Conservation (phyloP, 2,113 vertebrate genomes). For the Castor canadensis region DNA sequence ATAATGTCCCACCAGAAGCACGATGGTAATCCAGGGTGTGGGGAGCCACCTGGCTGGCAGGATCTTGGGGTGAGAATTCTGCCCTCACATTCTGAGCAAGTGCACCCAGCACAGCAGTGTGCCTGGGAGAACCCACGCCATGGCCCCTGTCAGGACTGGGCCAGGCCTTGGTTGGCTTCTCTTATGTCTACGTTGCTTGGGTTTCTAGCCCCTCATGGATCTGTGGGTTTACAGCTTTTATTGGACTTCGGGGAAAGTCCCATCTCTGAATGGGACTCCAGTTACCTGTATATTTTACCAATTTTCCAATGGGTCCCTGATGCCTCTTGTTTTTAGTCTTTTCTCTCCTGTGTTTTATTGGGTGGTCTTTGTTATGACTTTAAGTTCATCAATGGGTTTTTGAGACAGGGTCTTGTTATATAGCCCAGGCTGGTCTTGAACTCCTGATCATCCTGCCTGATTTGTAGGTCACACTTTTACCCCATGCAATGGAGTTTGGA, state of each 20-base stretch:
- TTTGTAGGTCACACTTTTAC: too few species aligned
- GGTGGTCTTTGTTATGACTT: neutral
- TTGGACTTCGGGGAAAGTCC: too few species aligned
- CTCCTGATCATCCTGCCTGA: too few species aligned
- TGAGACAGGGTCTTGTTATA: too few species aligned
- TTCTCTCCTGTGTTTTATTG: neutral
- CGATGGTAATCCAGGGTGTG: neutral
- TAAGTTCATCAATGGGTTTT: neutral
- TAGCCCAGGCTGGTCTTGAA: too few species aligned
- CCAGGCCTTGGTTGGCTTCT: neutral
- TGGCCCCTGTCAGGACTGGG: neutral
- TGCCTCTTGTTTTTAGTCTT: neutral
- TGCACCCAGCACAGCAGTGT: neutral
- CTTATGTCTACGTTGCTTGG: neutral
- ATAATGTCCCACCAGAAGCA: neutral
- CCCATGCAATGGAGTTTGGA: too few species aligned
- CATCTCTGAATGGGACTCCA: neutral
- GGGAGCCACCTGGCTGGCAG: neutral
- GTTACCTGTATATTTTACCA: neutral
- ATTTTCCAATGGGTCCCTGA: neutral
- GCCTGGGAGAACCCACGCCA: fast-evolving
- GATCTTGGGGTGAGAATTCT: neutral
- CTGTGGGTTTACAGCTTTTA: neutral
- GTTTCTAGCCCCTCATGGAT: neutral
- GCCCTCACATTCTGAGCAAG: neutral